These are phyloP conservation scores for Tylochromis polylepis DNA, from an alignment of 2,113 vertebrate genomes.

Conservation along the genomic window DNA sequence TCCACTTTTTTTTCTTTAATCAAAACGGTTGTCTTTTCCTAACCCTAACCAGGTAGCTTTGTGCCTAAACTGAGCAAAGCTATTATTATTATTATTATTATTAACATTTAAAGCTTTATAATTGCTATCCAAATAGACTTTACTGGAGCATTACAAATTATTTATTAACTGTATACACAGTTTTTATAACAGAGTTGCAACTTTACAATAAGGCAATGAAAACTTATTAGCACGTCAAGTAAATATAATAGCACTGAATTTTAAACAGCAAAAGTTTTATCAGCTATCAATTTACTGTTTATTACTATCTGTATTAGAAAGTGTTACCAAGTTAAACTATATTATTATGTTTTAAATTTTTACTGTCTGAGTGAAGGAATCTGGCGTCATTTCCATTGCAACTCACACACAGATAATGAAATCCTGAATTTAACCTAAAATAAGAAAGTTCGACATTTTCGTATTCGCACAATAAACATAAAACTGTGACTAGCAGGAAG, in stretches of 20 bases:
- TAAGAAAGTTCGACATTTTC: background rate
- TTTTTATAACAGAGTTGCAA: background rate
- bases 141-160: background rate
- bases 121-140: background rate
- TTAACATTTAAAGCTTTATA: background rate
- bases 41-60: background rate
- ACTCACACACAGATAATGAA: background rate
- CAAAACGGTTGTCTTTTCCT: accelerated
- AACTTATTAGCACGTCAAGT: background rate
- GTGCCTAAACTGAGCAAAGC: background rate
- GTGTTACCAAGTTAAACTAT: background rate
- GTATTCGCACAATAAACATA: background rate
- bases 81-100: background rate
- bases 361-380: background rate
- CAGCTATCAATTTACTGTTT: background rate
- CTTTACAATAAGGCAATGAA: background rate
- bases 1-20: background rate
- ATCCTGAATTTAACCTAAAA: background rate
- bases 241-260: background rate
- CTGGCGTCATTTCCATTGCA: background rate
- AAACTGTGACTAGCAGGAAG: background rate
- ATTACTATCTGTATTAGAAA: background rate
- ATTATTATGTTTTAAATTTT: background rate
- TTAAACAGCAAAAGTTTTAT: background rate
- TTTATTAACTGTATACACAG: background rate